Base-by-base conservation (phyloP, 2,888 invertebrate species). In the Tetanocera ferruginea region DNA sequence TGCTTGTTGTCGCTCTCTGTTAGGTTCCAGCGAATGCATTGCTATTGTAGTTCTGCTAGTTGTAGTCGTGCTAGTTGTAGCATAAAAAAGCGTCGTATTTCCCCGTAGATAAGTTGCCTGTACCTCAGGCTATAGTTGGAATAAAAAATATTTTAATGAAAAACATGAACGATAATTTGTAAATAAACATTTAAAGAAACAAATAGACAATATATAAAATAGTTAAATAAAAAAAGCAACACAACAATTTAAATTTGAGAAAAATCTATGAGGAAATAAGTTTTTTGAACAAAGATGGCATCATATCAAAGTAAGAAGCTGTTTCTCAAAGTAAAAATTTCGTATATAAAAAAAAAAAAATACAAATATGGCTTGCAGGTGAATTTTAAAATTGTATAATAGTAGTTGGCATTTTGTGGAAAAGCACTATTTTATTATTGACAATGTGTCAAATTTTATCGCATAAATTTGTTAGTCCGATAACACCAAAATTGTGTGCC, bases 41-140 rank as follows among this genome's bases (percentile, higher is more conserved):
- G 82, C 82, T 62, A 25, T 71, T 74, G 79, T 37, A 52, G 92
- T 84, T 91, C 89, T 78, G 84, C 86, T 80, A 82, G 82, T 83
- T 83, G 83, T 81, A 67, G 85, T 84, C 79, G 85, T 84, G 79
- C 81, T 79, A 82, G 86, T 87, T 83, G 86, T 87, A 83, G 88
- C 87, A 85, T 88, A 88, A 84, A 86, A 86, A 87, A 89, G 87
- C 86, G 89, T 89, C 87, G 88, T 83, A 85, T 90, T 89, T 87
- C 88, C 89, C 85, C 86, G 85, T 81, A 84, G 87, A 81, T 89
- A 88, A 79, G 88, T 88, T 81, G 86, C 83, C 78, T 87, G 87
- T 82, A 85, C 81, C 80, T 86, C 82, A 81, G 87, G 84, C 89
- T 89, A 82, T 3, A 85, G 83, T 34, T 57, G 71, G 11, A 57